Evolutionary conservation across 1,140 invertebrate species (phyloP).

Genomic region (Zophobas morio): DNA sequence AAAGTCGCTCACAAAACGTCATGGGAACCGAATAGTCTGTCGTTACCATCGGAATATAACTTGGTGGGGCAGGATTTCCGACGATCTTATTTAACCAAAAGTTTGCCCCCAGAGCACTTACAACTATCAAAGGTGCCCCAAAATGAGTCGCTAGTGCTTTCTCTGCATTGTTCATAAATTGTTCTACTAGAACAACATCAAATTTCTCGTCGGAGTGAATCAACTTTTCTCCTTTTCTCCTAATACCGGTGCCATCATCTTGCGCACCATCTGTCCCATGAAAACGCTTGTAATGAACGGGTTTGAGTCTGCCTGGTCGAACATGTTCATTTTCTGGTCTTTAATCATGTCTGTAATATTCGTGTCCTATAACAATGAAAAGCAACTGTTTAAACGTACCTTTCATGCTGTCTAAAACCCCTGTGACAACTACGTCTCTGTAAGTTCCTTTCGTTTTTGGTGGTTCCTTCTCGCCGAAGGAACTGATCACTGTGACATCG

Average conservation of each 20-base stretch:
- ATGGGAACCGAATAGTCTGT: conserved; percentile 64
- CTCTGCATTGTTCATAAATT: conserved; percentile 68
- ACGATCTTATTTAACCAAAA: conserved; percentile 58
- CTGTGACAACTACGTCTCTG: conserved; percentile 16
- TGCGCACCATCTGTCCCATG: not conserved
- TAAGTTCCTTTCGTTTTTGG: conserved; percentile 56
- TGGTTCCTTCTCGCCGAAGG: conserved; percentile 62
- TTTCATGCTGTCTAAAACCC: conserved; percentile 1
- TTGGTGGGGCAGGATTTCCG: conserved; percentile 65
- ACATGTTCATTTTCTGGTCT: not conserved
- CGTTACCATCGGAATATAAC: conserved; percentile 65
- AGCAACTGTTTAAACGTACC: not conserved
- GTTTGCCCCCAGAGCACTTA: conserved; percentile 61
- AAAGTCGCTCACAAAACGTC: conserved; percentile 67
- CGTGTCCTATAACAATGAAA: not conserved
- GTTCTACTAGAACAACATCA: conserved; percentile 69
- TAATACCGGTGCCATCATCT: conserved; percentile 29
- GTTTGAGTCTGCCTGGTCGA: not conserved
- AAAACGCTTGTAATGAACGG: not conserved
- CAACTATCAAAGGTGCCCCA: conserved; percentile 62
- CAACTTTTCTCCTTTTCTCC: no score
- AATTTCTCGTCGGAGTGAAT: conserved; percentile 63
- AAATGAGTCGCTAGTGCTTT: conserved; percentile 65
- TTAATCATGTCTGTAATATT: not conserved
- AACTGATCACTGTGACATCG: conserved; percentile 68